These are phyloP conservation scores for Plutella xylostella DNA, from an alignment of 2,888 invertebrate genomes.

Conservation along the genomic window DNA sequence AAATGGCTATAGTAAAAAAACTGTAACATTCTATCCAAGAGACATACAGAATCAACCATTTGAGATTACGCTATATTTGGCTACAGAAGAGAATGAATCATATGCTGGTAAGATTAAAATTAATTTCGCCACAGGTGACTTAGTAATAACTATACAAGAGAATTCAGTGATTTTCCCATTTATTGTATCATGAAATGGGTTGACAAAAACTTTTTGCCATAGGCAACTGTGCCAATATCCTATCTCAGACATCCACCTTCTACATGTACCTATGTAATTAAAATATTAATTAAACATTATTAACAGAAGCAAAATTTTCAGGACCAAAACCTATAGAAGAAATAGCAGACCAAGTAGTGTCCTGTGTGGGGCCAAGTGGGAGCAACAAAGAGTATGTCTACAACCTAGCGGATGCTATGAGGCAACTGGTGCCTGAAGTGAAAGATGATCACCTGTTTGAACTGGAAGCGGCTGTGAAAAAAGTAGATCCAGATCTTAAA, in stretches of 20 bases:
- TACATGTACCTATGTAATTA: too few relatives aligned
- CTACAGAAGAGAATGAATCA: constrained; percentile 82
- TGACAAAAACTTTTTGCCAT: too few relatives aligned
- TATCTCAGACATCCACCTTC: too few relatives aligned
- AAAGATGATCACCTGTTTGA: constrained; percentile 82
- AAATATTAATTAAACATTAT: too few relatives aligned
- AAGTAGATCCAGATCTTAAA: constrained; percentile 23
- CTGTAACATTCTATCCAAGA: constrained; percentile 78
- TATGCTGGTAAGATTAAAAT: too few relatives aligned
- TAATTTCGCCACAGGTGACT: too few relatives aligned
- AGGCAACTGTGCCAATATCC: too few relatives aligned
- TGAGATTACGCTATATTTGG: constrained; percentile 83
- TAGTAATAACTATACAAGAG: too few relatives aligned
- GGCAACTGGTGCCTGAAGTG: constrained; percentile 77
- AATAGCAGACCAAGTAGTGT: constrained; percentile 84
- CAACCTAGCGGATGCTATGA: constrained; percentile 84
- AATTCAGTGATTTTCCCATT: too few relatives aligned
- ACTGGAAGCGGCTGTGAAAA: constrained; percentile 72
- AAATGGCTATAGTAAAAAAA: constrained; percentile 86
- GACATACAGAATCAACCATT: constrained; percentile 67
- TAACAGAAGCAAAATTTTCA: constrained; percentile 21
- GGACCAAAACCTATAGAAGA: constrained; percentile 80
- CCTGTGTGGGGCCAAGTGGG: constrained; percentile 86
- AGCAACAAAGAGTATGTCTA: constrained; percentile 92
- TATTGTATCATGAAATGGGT: too few relatives aligned